A percentile compares a stretch with the other conserved stretches of the same genome.
Conservation (phyloP, 2,797 vertebrate species). For the Macrochelys suwanniensis region DNA sequence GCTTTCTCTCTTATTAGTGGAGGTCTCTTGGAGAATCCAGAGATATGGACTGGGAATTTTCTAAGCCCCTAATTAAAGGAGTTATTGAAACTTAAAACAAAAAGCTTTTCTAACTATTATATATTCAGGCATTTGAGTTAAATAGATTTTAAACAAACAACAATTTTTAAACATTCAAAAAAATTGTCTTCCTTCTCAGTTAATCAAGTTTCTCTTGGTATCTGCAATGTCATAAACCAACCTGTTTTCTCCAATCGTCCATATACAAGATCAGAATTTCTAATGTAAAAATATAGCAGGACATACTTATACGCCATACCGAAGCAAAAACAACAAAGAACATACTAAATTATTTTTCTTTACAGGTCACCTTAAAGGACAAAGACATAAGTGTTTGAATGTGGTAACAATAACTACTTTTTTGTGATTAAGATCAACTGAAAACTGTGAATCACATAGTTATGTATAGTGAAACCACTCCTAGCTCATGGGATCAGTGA, state of each 20-base stretch:
- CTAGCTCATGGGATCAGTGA: background rate
- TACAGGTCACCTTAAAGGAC: background rate
- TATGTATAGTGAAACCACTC: background rate
- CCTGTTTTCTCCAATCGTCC: background rate
- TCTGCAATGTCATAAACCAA: too few species aligned
- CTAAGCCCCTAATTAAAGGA: background rate
- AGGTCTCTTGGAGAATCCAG: background rate
- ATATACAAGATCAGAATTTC: background rate
- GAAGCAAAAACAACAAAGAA: background rate
- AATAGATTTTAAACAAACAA: background rate
- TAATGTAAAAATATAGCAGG: background rate
- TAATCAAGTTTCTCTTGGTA: background rate
- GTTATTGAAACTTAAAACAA: background rate
- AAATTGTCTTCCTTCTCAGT: background rate
- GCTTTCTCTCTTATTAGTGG: background rate
- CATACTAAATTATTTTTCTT: background rate
- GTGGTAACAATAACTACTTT: background rate
- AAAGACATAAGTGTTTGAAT: background rate
- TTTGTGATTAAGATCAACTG: background rate
- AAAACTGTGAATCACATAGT: background rate
- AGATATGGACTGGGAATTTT: background rate
- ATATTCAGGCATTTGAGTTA: background rate
- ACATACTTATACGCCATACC: fast-evolving
- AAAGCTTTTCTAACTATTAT: background rate
- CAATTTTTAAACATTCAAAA: background rate